These are phyloP conservation scores for Drosophila neonasuta DNA, from an alignment of 2,888 invertebrate species.

Conservation along the genomic window DNA sequence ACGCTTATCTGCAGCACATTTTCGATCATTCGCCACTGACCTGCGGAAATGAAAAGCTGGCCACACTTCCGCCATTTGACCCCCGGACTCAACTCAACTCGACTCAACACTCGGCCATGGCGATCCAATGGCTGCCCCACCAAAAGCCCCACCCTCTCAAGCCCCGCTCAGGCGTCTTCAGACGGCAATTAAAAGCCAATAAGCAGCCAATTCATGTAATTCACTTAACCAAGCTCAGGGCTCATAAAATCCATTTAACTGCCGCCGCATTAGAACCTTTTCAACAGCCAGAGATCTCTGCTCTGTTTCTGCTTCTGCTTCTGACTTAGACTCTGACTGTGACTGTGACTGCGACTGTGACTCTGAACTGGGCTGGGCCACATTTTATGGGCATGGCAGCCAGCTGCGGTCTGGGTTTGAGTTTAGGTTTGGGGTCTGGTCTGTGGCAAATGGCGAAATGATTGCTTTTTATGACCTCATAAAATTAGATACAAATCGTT, in stretches of 20 bases:
- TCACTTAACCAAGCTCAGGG: slow-evolving; percentile 60
- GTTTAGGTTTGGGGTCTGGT: slow-evolving; percentile 42
- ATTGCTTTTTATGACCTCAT: slow-evolving; percentile 81
- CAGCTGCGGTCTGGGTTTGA: slow-evolving; percentile 64
- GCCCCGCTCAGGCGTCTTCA: slow-evolving; percentile 25
- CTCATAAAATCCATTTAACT: slow-evolving; percentile 70
- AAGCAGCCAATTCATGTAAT: slow-evolving; percentile 73
- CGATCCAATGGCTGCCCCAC: slow-evolving; percentile 33
- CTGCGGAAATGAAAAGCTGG: slow-evolving; percentile 59
- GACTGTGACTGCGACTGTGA: neutral
- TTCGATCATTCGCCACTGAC: slow-evolving; percentile 45
- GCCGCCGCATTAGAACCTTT: slow-evolving; percentile 70
- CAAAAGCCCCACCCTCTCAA: slow-evolving; percentile 13
- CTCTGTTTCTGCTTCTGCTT: slow-evolving; percentile 8
- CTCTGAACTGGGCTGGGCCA: slow-evolving; percentile 36
- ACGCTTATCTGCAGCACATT: slow-evolving; percentile 62
- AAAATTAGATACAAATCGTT: slow-evolving; percentile 81
- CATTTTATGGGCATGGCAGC: slow-evolving; percentile 63
- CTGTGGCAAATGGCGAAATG: slow-evolving; percentile 79
- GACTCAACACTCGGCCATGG: too few relatives aligned
- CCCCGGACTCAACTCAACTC: neutral
- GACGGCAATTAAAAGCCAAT: slow-evolving; percentile 71
- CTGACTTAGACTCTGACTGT: slow-evolving; percentile 3
- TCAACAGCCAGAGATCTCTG: slow-evolving; percentile 36
- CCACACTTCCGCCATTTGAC: slow-evolving; percentile 46